phyloP scores from a whole-genome alignment of 2,113 vertebrate genomes.

The Oncorhynchus kisutch region DNA sequence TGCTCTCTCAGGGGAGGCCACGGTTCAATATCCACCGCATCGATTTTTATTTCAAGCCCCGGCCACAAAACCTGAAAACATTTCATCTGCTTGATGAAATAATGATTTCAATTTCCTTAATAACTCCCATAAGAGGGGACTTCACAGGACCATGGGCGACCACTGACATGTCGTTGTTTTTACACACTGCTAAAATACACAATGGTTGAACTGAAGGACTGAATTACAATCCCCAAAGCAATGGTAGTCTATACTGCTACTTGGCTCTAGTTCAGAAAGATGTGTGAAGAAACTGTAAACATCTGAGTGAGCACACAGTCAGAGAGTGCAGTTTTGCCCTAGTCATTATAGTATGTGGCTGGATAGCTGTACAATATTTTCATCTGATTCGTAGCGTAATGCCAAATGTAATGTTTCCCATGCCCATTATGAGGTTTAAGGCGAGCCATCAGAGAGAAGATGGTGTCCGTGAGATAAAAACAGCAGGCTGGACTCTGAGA shows the following conservation, averaged over 20 bases:
- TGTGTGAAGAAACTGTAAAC: too few relatives aligned
- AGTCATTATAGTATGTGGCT: neutral
- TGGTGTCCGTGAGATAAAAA: slow-evolving; percentile 32
- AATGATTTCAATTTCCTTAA: slow-evolving; percentile 46
- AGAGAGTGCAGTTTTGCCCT: neutral
- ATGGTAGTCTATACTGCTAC: too few relatives aligned
- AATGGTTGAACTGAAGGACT: neutral
- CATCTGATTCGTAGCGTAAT: slow-evolving; percentile 5
- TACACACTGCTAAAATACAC: neutral
- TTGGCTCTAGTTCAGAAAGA: too few relatives aligned
- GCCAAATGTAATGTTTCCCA: slow-evolving; percentile 20
- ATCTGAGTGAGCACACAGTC: too few relatives aligned
- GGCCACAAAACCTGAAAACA: slow-evolving; percentile 28
- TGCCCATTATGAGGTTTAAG: slow-evolving; percentile 18
- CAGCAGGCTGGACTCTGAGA: slow-evolving; percentile 13
- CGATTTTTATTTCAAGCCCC: slow-evolving; percentile 29
- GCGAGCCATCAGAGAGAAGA: slow-evolving; percentile 12
- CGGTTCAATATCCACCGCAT: slow-evolving; percentile 9
- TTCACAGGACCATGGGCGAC: neutral
- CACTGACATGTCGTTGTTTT: neutral
- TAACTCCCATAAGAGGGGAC: slow-evolving; percentile 13
- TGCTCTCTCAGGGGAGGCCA: neutral
- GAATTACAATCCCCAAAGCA: too few relatives aligned
- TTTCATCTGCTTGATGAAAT: slow-evolving; percentile 50
- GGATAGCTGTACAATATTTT: slow-evolving; percentile 8